These are phyloP conservation scores for Osedax frankpressi DNA, from an alignment of 2,888 invertebrate genomes.

Conservation along the genomic window DNA sequence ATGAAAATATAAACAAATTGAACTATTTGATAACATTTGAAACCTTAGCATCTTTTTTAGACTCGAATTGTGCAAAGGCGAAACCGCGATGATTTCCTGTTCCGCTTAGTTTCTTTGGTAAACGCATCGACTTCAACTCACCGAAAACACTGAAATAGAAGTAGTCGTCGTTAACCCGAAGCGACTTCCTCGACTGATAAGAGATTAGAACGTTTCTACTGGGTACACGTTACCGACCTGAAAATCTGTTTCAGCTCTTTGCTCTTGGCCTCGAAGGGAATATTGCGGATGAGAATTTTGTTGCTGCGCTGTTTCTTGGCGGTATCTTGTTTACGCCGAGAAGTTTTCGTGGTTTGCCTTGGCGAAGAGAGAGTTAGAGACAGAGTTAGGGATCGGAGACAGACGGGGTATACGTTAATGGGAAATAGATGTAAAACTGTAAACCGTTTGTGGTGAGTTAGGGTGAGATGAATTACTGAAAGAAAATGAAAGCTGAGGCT, in stretches of 20 bases:
- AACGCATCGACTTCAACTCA: slow-evolving; percentile 70
- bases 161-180: neutral
- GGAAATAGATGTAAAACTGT: too few species aligned
- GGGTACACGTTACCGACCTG: too few species aligned
- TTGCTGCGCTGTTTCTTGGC: slow-evolving; percentile 34
- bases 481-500: too few species aligned
- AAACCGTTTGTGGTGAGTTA: too few species aligned
- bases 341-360: neutral
- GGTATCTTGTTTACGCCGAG: slow-evolving; percentile 19
- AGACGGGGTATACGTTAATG: too few species aligned
- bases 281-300: slow-evolving; percentile 82
- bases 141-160: slow-evolving; percentile 65
- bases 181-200: too few species aligned
- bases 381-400: too few species aligned
- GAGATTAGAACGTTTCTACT: too few species aligned
- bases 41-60: slow-evolving; percentile 81
- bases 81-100: slow-evolving; percentile 79
- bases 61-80: slow-evolving; percentile 82
- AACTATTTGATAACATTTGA: too few species aligned
- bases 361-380: too few species aligned
- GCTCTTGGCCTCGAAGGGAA: slow-evolving; percentile 82
- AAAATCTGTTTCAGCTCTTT: slow-evolving; percentile 62
- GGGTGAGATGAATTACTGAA: too few species aligned
- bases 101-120: slow-evolving; percentile 74
- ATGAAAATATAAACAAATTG: too few species aligned